Base-by-base conservation (phyloP, 2,797 vertebrate genomes). In the Microctenopoma steveboyesi region DNA sequence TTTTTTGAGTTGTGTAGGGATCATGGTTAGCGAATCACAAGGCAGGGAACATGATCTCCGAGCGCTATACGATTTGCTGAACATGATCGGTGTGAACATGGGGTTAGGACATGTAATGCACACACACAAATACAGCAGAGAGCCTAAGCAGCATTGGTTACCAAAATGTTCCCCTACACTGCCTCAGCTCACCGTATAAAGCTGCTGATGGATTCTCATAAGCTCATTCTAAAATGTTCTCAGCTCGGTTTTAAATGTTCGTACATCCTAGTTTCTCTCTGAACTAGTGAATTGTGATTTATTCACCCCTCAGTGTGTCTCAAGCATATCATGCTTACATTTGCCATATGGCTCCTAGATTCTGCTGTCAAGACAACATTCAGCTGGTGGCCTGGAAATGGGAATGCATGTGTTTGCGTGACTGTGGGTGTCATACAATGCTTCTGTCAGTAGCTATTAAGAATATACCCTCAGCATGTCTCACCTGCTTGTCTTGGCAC, bases 401-500 rank as follows among this genome's bases (percentile, higher is more conserved):
- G 39, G 64, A 8, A 11, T 74, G 76, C 10, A 11, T 47, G 42
- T 30, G 37, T 48, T 22, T 30, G 37, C 30, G 48, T 28, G 15
- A 47, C 37, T 46, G 46, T 15, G 22, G 51, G 72, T 10, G 58
- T 84, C 80, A 80, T 78, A 77, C 55, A 65, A 64, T 76, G 78
- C 81, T 71, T 85, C 71, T 72, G 81, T 87, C 81, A 70, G 72
- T 73, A 63, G 69, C 79, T 48, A 62, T 82, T 76, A 64, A 0
- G 45, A 52, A 59, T 55, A 89, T 91, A 94, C 92, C 91, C 92
- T 92, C 90, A 77, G 18, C 64, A 48, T 48, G 81, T 85, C 78
- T 88, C 76, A 83, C 87, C 81, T 82, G 83, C 86, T 90, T 86
- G 75, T 61, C 61, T 78, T 69, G 56, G 66, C 37, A 75, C 78